Evolutionary conservation across 2,113 vertebrate species (phyloP), one percentile per base, ranked within the genome.

Genomic region (Cyprinodon variegatus): DNA sequence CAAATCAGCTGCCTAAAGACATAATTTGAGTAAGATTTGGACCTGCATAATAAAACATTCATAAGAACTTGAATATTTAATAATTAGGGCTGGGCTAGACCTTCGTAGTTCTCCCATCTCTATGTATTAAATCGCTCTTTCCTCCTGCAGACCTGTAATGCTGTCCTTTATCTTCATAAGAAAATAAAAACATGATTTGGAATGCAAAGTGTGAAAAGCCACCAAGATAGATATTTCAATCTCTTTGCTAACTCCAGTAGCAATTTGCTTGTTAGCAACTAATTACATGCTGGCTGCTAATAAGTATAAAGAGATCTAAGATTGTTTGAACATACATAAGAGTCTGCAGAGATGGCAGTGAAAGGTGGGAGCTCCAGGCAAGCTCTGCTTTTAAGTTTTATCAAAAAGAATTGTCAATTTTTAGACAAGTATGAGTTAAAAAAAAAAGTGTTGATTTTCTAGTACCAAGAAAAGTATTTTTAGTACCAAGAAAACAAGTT

Each of bases 31-130:
- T 50, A 45, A 39, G 37, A 60, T 69, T 69, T n/a, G 12, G 4
- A 69, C 48, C 65, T 50, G 45, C 45, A 50, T 14, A 11, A 15
- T 48, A 36, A 48, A 67, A 50, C 15, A 67, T 29, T 20, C 8
- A 67, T 50, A 45, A 38, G 64, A 11, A 10, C 29, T 17, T 50
- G 29, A 68, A 68, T 48, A 11, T 67, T 67, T 67, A 48, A 67
- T 68, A 50, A n/a, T n/a, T 57, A 17, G 17, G 2, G 50, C 50
- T 57, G 14, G 20, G 43, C 45, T 65, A 65, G 64, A 43, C 20
- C 39, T 22, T 20, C 45, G 45, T 29, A 20, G 50, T 3, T 57
- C 17, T 20, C 50, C n/a, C 50, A 20, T n/a, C 20, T 57, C 50
- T 57, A 9, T n/a, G 50, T 57, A n/a, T n/a, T 53, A 9, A 53